Evolutionary conservation across 1,140 invertebrate species (phyloP), one percentile per base, ranked within the genome.

Genomic region (Pseudomyrmex cubaensis): DNA sequence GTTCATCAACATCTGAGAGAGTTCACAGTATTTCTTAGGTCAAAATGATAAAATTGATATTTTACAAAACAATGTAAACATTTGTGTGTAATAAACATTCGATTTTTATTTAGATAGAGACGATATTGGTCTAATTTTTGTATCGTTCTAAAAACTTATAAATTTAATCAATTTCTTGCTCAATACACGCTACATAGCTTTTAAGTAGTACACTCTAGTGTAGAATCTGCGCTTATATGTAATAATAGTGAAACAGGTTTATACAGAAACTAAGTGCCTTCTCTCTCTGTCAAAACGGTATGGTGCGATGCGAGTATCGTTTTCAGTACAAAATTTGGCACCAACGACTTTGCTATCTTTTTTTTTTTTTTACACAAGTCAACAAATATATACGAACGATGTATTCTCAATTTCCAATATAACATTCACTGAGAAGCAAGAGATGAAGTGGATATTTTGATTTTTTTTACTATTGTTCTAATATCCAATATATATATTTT

Each of bases 291-390:
- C 61, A 52, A 44, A 82, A 87, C 85, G 64, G 61, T 88, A 86
- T 54, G 61, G 67, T 89, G 88, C 84, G 75, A 15, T 84, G 64
- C 57, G 59, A 70, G 48, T 86, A 77, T 83, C 62, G 22, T 56
- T 82, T 85, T 89, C 52, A 62, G 72, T 90, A 90, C 63, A 90
- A 88, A 90, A 88, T 90, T 90, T 90, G 89, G 89, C 89, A 90
- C 89, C 87, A 63, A 35, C 70, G 35, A 77, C 75, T 70, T 73
- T 74, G 22, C 44, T 59, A 61, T 56, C n/a, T 22, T 22, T 22
- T 59, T 69, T 35, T 17, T 44, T 52, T 61, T 13, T 64, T 57
- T 63, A 69, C 15, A 54, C 25, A 25, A 48, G 13, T 64, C 50
- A 61, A 46, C 70, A 64, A 46, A 63, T 35, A 35, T 35, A 7